These are phyloP conservation scores for Synchiropus splendidus DNA, from an alignment of 2,113 vertebrate genomes.

Conservation along the genomic window DNA sequence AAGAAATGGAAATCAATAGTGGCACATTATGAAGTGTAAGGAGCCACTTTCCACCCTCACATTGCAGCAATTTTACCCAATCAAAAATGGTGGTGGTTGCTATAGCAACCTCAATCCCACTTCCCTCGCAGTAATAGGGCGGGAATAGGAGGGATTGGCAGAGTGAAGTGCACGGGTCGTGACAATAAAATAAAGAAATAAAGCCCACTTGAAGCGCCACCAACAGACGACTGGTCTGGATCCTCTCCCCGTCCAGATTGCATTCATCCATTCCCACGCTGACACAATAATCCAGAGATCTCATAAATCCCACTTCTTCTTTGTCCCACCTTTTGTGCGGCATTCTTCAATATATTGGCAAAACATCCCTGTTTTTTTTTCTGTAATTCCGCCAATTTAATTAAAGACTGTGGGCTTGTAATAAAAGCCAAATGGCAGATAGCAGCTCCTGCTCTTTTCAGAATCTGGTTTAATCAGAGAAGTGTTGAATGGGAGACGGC, in stretches of 20 bases:
- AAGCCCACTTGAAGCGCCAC: no score
- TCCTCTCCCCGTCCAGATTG: constrained; percentile 29
- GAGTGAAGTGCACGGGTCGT: constrained; percentile 4
- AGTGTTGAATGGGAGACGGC: constrained; percentile 48
- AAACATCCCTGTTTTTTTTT: constrained; percentile 55
- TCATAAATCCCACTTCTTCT: constrained; percentile 39
- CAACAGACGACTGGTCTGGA: no score
- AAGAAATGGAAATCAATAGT: constrained; percentile 50
- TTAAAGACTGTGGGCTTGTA: constrained; percentile 55
- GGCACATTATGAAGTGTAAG: constrained; percentile 32
- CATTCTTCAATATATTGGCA: constrained; percentile 45
- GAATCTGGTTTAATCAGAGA: constrained; percentile 55
- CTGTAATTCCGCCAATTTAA: constrained; percentile 56
- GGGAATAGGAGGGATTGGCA: constrained; percentile 27
- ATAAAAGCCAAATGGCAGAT: constrained; percentile 65
- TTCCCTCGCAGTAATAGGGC: constrained; percentile 41
- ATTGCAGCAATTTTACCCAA: constrained; percentile 44
- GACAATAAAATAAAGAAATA: constrained; percentile 1
- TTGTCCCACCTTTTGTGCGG: constrained; percentile 43
- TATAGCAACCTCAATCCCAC: constrained; percentile 49
- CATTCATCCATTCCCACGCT: constrained; percentile 38
- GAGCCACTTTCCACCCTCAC: constrained; percentile 52
- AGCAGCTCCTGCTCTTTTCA: constrained; percentile 41
- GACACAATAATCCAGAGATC: constrained; percentile 37
- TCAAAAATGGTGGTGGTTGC: constrained; percentile 43